These are phyloP conservation scores for Crypturellus tataupa DNA, from an alignment of 2,797 vertebrate species.

Conservation along the genomic window DNA sequence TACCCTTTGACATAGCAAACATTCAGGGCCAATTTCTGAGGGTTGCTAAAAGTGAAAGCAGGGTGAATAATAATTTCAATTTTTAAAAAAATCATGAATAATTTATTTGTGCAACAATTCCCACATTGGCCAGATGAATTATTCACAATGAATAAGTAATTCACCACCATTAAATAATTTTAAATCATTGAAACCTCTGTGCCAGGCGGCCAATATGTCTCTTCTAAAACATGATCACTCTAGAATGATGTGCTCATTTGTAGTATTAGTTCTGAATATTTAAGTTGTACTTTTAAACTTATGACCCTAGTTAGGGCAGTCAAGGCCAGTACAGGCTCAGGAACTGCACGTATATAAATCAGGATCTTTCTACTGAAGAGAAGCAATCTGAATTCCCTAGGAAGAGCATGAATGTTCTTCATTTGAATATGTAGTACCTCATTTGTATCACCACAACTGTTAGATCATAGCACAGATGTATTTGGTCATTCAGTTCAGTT, in stretches of 20 bases:
- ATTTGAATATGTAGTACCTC: not conserved
- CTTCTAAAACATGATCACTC: not conserved
- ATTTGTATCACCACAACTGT: not conserved
- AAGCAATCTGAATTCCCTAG: not conserved
- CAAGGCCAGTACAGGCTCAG: not conserved
- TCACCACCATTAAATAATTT: not conserved
- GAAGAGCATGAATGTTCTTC: not conserved
- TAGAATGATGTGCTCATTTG: not conserved
- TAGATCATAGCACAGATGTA: fast-evolving
- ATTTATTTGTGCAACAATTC: not conserved
- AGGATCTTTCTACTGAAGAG: not conserved
- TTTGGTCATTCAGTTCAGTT: not conserved
- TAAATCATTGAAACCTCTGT: not conserved
- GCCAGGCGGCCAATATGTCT: not conserved
- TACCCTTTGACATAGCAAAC: not conserved
- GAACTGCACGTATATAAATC: not conserved
- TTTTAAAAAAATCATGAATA: not conserved
- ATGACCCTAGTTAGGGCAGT: not conserved
- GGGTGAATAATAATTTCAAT: not conserved
- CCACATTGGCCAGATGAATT: not conserved
- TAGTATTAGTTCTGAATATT: not conserved
- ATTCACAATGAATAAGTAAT: conserved; percentile 19
- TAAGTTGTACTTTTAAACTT: not conserved
- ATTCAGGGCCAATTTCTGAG: not conserved
- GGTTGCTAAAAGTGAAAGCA: not conserved